Conservation (phyloP, 2,113 vertebrate species). For the Cololabis saira region DNA sequence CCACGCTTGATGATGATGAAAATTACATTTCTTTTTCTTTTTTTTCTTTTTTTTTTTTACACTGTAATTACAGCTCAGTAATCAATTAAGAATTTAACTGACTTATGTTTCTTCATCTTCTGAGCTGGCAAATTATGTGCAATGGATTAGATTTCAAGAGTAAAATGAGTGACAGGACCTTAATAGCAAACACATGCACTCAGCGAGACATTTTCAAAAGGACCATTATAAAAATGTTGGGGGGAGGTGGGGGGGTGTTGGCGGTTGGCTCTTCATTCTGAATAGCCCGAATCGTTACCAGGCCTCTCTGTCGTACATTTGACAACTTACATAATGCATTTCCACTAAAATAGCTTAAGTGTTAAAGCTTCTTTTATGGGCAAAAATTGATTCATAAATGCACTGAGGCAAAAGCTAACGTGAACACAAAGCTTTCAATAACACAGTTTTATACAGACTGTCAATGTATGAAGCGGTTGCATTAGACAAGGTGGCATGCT, state of each 20-base stretch:
- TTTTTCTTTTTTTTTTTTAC: background rate
- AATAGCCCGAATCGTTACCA: conserved; percentile 78
- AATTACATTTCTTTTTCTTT: conserved; percentile 18
- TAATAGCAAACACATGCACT: conserved; percentile 73
- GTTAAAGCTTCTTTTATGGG: conserved; percentile 83
- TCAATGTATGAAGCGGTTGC: conserved; percentile 75
- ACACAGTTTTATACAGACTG: conserved; percentile 80
- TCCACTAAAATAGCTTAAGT: conserved; percentile 85
- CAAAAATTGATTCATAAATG: conserved; percentile 85
- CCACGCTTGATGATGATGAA: conserved; percentile 2
- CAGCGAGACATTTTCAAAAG: conserved; percentile 73
- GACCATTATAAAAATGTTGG: conserved; percentile 74
- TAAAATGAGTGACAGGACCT: conserved; percentile 74
- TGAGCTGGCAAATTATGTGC: conserved; percentile 47
- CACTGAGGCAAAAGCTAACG: conserved; percentile 77
- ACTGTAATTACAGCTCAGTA: conserved; percentile 15
- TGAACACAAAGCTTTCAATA: conserved; percentile 83
- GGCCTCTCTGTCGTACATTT: conserved; percentile 68
- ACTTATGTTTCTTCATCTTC: conserved; percentile 32
- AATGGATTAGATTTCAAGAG: conserved; percentile 59
- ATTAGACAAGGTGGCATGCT: conserved; percentile 77
- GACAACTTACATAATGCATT: conserved; percentile 85
- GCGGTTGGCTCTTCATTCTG: conserved; percentile 69
- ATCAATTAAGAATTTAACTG: conserved; percentile 37
- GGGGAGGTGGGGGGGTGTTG: background rate